A percentile compares a stretch with the other conserved stretches of the same genome.
Evolutionary conservation across 2,113 vertebrate genomes (phyloP).

Genomic region (Odocoileus virginianus): DNA sequence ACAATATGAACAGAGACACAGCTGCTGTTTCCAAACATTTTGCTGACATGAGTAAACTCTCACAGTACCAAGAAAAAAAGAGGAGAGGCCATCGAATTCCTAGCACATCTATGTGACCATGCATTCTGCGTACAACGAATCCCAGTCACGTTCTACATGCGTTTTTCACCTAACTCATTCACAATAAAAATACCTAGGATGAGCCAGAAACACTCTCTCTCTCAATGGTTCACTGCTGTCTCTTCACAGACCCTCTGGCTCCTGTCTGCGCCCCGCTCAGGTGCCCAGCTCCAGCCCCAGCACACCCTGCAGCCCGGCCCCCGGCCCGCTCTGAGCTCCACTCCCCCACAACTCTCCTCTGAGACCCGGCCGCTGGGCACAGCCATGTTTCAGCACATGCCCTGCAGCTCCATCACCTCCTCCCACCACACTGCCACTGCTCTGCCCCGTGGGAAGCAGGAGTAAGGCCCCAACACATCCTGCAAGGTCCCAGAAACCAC

Average conservation of each 20-base stretch:
- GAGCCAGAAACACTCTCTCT: neutral
- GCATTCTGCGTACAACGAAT: fast-evolving
- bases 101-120: fast-evolving
- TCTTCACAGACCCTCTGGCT: fast-evolving
- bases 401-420: neutral
- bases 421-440: neutral
- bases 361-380: neutral
- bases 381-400: neutral
- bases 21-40: neutral
- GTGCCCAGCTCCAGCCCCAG: neutral
- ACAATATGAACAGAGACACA: fast-evolving
- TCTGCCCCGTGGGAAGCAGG: neutral
- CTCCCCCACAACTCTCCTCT: neutral
- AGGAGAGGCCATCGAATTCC: fast-evolving
- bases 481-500: neutral
- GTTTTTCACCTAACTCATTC: neutral
- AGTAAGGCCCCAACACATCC: neutral
- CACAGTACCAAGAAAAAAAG: neutral
- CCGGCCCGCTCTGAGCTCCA: neutral
- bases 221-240: fast-evolving
- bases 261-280: neutral
- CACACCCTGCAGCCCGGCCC: neutral
- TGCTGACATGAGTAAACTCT: neutral
- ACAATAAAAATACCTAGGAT: neutral
- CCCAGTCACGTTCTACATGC: fast-evolving